Conservation (phyloP, 2,113 vertebrate species). For the Turdus rufiventris region DNA sequence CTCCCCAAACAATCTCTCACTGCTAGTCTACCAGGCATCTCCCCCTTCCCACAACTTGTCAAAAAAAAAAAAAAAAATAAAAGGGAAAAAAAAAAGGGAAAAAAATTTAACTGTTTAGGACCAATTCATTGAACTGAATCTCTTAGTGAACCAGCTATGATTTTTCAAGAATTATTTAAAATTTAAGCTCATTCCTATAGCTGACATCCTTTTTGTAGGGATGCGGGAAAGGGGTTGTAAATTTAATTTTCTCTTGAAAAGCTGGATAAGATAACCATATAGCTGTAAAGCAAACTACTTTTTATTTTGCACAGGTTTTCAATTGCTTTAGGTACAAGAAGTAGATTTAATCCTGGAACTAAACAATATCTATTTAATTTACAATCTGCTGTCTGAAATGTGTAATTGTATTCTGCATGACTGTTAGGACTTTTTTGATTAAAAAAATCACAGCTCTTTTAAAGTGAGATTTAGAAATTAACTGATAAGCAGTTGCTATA, state of each 20-base stretch:
- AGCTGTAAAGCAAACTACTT: neutral
- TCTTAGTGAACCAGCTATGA: neutral
- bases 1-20: conserved; percentile 70
- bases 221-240: accelerated
- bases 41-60: neutral
- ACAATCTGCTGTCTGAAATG: neutral
- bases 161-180: neutral
- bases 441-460: neutral
- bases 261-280: neutral
- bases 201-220: neutral
- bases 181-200: neutral
- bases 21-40: conserved; percentile 48
- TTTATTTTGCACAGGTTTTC: neutral
- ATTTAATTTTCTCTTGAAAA: neutral
- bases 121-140: conserved; percentile 13
- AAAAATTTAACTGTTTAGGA: conserved; percentile 60
- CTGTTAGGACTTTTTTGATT: neutral
- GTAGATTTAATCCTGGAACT: neutral
- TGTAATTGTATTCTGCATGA: neutral
- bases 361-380: neutral
- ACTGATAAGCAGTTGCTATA: neutral
- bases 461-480: neutral
- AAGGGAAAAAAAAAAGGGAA: neutral
- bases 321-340: neutral
- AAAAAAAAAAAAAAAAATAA: neutral